These are phyloP conservation scores for Talpa occidentalis DNA, from an alignment of 2,113 vertebrate genomes.

Conservation along the genomic window DNA sequence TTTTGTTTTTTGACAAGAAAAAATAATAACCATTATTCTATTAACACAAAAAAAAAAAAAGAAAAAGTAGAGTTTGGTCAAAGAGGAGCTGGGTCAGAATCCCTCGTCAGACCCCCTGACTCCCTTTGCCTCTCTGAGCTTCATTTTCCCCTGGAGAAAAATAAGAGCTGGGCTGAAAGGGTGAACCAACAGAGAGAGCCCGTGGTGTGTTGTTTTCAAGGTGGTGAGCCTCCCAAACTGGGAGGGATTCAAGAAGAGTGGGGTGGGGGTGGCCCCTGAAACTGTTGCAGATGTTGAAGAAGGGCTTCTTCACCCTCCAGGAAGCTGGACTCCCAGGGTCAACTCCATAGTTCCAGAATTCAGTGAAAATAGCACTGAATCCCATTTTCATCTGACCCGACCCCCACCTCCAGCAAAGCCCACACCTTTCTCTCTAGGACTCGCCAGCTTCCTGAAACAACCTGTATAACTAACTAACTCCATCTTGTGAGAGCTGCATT, in stretches of 20 bases:
- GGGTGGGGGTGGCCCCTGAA: not conserved
- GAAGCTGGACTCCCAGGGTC: not conserved
- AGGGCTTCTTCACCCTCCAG: not conserved
- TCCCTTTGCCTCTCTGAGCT: not conserved
- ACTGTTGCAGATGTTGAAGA: fast-evolving
- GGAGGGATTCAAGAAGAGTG: not conserved
- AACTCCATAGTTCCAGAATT: not conserved
- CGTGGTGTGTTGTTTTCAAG: not conserved
- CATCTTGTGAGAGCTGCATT: not conserved
- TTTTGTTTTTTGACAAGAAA: conserved; percentile 3
- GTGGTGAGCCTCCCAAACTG: not conserved
- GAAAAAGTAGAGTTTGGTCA: not conserved
- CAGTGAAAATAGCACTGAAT: not conserved
- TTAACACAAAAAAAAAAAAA: not conserved
- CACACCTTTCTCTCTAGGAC: too few species aligned
- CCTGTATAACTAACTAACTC: not conserved
- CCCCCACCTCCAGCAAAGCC: not conserved
- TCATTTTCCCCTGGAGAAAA: not conserved
- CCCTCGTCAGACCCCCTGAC: not conserved
- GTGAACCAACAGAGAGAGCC: not conserved
- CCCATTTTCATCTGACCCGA: not conserved
- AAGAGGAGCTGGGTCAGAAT: not conserved
- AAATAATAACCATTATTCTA: not conserved
- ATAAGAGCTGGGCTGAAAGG: not conserved
- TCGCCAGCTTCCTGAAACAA: not conserved